Evolutionary conservation across 2,888 invertebrate species (phyloP).

Genomic region (Melieria picta): DNA sequence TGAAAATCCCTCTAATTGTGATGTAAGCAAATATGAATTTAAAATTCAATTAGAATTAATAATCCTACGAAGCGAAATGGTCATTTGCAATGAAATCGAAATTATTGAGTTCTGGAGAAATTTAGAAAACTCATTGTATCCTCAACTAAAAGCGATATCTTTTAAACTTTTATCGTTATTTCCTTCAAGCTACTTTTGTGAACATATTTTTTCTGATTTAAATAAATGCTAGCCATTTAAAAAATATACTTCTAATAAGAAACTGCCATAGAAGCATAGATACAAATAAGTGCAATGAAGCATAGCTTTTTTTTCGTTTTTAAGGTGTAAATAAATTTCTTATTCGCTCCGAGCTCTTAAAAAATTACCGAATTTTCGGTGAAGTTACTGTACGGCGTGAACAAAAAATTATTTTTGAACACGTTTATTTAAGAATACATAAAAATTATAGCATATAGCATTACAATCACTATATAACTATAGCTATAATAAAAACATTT

Average conservation of each 20-base stretch:
- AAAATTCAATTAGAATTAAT: no score
- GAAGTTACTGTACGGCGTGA: no score
- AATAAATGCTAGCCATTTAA: slow-evolving; percentile 14
- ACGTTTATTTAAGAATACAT: no score
- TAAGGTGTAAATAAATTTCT: no score
- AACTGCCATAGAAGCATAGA: not conserved
- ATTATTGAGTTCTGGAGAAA: slow-evolving; percentile 17
- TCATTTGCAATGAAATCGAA: slow-evolving; percentile 1
- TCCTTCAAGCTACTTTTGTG: slow-evolving; percentile 23
- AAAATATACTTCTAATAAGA: slow-evolving; percentile 13
- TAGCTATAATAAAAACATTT: no score
- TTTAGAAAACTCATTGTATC: slow-evolving; percentile 15
- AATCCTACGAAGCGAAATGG: slow-evolving; percentile 23
- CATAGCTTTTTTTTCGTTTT: no score
- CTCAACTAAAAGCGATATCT: slow-evolving; percentile 7
- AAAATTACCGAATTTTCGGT: no score
- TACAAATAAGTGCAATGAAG: no score
- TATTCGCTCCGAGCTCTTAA: no score
- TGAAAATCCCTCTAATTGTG: slow-evolving; percentile 18
- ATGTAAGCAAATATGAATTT: slow-evolving; percentile 17
- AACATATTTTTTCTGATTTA: slow-evolving; percentile 15
- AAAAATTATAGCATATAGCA: no score
- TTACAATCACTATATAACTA: no score
- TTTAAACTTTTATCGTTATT: slow-evolving; percentile 17
- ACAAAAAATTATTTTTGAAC: no score